Percentiles rank a stretch among this genome's conserved stretches.
These are phyloP conservation scores for Plemyria rubiginata DNA, from an alignment of 2,888 invertebrate species.

Conservation along the genomic window DNA sequence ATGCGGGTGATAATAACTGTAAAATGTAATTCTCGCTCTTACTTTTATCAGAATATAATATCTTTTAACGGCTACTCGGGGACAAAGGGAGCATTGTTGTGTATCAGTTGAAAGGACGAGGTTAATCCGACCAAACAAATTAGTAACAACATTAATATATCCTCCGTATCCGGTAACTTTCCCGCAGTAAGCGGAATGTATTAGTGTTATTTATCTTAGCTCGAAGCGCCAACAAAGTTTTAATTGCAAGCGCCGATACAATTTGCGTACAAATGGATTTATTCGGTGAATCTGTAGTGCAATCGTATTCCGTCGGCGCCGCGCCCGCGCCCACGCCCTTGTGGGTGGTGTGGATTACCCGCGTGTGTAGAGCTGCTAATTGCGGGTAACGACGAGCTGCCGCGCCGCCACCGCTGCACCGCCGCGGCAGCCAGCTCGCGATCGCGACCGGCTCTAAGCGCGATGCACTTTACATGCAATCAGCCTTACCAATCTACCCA, in stretches of 20 bases:
- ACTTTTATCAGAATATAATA: constrained; percentile 38
- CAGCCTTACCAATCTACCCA: constrained; percentile 33
- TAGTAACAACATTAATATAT: constrained; percentile 84
- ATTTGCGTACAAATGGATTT: constrained; percentile 85
- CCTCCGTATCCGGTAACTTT: constrained; percentile 80
- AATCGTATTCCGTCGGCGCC: constrained; percentile 56
- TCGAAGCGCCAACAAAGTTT: constrained; percentile 83
- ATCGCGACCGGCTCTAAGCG: constrained; percentile 22
- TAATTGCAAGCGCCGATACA: constrained; percentile 85
- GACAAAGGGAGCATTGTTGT: constrained; percentile 68
- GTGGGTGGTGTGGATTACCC: constrained; percentile 70
- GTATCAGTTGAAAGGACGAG: constrained; percentile 71
- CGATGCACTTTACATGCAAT: constrained; percentile 42
- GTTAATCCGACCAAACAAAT: constrained; percentile 82
- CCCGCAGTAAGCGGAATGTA: constrained; percentile 83
- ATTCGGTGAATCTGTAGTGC: constrained; percentile 82
- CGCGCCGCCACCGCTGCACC: constrained; percentile 38
- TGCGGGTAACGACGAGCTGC: constrained; percentile 72
- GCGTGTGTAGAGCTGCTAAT: constrained; percentile 80
- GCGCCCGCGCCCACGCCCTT: constrained; percentile 23
- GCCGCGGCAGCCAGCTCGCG: constrained; percentile 12
- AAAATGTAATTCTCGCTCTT: constrained; percentile 30
- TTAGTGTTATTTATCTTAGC: constrained; percentile 85
- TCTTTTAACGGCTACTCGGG: constrained; percentile 60
- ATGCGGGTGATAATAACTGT: constrained; percentile 26